Base-by-base conservation (phyloP, 2,888 invertebrate genomes). In the Carabus problematicus region DNA sequence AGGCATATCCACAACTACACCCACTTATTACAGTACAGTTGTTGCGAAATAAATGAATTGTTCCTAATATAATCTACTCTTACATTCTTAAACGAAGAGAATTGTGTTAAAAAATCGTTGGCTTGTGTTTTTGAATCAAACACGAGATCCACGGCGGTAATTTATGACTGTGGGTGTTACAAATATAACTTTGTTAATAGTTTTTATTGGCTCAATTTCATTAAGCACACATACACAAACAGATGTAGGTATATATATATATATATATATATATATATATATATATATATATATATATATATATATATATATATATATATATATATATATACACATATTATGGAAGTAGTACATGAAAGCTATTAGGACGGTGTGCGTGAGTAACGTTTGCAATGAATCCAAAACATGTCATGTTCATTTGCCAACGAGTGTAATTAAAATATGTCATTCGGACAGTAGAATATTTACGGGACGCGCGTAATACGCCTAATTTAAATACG, bases 401-500 rank as follows among this genome's bases (percentile, higher is more conserved):
- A 16, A 18, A 14, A 52, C 40, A 54, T 54, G 63, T 63, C 63
- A 63, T 41, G 1, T 40, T 12, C 52, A 63, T 63, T 63, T 63
- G 63, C 63, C 63, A 63, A 54, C 63, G 8, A 54, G 63, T n/a
- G 54, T 54, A 63, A 63, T 63, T 63, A 63, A 63, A 63, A 63
- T 63, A 63, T 54, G 63, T 63, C 63, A 63, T 63, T 54, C 54
- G 11, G 45, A 12, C 12, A 11, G 45, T 18, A 41, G 52, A 54
- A 63, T 63, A 63, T 63, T 63, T 63, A 63, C 63, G 54, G 18
- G 9, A n/a, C 45, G 14, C 40, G 29, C 52, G 52, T 63, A 63
- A 54, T 63, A 63, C 52, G 52, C 52, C 14, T 52, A 52, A 52
- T 52, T 52, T 29, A 29, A 29, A 29, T 2, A 6, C 29, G 29